Evolutionary conservation across 2,888 invertebrate species (phyloP).

Genomic region (Diaprepes abbreviatus): DNA sequence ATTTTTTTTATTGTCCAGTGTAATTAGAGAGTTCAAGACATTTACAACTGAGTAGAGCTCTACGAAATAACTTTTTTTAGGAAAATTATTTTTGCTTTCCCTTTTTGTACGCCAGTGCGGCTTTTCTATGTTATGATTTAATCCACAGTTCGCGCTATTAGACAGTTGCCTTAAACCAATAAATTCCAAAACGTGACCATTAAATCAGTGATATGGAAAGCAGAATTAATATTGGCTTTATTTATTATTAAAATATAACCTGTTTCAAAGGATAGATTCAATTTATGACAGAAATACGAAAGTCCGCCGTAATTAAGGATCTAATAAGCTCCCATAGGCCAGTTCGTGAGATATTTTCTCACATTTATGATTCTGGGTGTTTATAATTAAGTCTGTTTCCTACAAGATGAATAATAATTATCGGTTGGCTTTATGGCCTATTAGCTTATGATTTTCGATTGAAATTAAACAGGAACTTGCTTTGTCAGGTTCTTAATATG

Average conservation of each 20-base stretch:
- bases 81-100: neutral
- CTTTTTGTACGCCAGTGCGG: slow-evolving; percentile 21
- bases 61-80: too few species aligned
- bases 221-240: slow-evolving; percentile 33
- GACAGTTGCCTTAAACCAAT: slow-evolving; percentile 27
- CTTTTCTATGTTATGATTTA: slow-evolving; percentile 18
- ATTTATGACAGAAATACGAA: slow-evolving; percentile 12
- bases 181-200: slow-evolving; percentile 42
- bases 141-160: slow-evolving; percentile 21
- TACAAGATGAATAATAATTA: too few species aligned
- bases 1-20: too few species aligned
- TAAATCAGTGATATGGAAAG: slow-evolving; percentile 40
- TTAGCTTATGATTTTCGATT: too few species aligned
- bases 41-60: too few species aligned
- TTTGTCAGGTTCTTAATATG: too few species aligned
- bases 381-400: too few species aligned
- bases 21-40: too few species aligned
- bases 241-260: slow-evolving; percentile 17
- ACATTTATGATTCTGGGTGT: too few species aligned
- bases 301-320: neutral
- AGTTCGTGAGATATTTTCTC: neutral
- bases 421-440: too few species aligned
- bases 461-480: too few species aligned
- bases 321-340: slow-evolving; percentile 6
- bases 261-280: slow-evolving; percentile 13